Evolutionary conservation across 2,888 invertebrate species (phyloP).

Genomic region (Teleogryllus oceanicus): DNA sequence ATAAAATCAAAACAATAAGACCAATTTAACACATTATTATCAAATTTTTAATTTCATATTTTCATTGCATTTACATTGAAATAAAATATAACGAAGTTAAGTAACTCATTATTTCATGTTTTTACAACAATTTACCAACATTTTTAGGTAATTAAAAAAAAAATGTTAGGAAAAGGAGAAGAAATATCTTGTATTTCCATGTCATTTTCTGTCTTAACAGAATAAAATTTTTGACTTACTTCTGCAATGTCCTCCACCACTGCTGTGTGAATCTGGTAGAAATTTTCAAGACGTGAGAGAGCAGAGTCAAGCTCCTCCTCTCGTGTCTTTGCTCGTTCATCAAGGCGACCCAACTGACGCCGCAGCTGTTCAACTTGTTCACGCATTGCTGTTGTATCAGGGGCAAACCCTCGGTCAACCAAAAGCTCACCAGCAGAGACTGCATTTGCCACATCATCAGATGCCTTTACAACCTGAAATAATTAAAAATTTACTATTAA

Average conservation of each 20-base stretch:
- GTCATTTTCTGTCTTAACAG: too few relatives aligned
- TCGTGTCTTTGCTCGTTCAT: constrained; percentile 72
- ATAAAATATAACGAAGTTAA: too few relatives aligned
- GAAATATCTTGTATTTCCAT: too few relatives aligned
- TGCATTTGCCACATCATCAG: constrained; percentile 56
- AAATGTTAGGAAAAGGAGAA: too few relatives aligned
- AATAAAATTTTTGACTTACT: not conserved
- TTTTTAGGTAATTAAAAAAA: too few relatives aligned
- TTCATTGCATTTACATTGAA: too few relatives aligned
- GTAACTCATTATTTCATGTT: too few relatives aligned
- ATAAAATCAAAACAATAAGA: too few relatives aligned
- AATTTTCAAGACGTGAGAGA: constrained; percentile 73
- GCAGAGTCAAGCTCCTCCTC: constrained; percentile 77
- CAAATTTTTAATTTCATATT: too few relatives aligned
- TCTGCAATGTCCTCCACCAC: constrained; percentile 66
- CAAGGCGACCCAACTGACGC: constrained; percentile 73
- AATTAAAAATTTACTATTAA: not conserved
- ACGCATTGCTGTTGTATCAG: constrained; percentile 75
- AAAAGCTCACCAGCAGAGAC: constrained; percentile 71
- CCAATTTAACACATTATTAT: too few relatives aligned
- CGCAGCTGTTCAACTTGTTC: constrained; percentile 64
- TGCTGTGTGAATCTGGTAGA: constrained; percentile 74
- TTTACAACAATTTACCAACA: too few relatives aligned
- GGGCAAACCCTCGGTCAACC: constrained; percentile 79
- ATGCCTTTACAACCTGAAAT: constrained; percentile 40